Evolutionary conservation across 2,113 vertebrate genomes (phyloP).

Genomic region (Danionella cerebrum): DNA sequence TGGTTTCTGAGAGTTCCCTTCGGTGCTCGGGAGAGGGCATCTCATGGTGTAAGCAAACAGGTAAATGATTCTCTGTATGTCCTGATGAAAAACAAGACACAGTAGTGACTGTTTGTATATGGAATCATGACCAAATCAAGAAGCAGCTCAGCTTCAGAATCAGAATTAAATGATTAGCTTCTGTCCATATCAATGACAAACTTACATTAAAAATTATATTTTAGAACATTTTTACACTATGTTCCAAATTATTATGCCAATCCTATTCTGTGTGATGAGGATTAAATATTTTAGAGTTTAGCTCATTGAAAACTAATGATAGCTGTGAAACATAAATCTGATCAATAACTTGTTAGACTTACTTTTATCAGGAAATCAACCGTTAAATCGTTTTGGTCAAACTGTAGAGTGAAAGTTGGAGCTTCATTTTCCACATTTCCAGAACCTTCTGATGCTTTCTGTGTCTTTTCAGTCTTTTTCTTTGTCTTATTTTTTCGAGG

Average conservation of each 20-base stretch:
- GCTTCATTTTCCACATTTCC: constrained; percentile 50
- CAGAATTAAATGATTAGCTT: too few species aligned
- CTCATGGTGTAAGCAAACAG: constrained; percentile 76
- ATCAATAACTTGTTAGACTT: constrained; percentile 9
- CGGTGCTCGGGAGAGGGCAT: constrained; percentile 53
- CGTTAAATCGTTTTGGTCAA: constrained; percentile 65
- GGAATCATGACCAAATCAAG: too few species aligned
- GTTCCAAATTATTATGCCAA: too few species aligned
- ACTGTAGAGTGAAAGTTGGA: constrained; percentile 50
- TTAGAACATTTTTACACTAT: too few species aligned
- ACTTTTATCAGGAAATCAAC: constrained; percentile 78
- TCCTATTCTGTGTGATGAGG: too few species aligned
- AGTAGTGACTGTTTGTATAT: too few species aligned
- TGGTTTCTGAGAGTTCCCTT: constrained; percentile 53
- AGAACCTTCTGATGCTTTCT: constrained; percentile 31
- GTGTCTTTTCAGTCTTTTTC: constrained; percentile 31
- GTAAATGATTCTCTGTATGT: constrained; percentile 74
- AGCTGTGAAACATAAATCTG: too few species aligned
- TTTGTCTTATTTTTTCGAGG: constrained; percentile 47
- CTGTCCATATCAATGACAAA: too few species aligned
- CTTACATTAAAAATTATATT: too few species aligned
- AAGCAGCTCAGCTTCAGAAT: too few species aligned
- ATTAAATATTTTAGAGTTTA: too few species aligned
- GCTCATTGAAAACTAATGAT: too few species aligned
- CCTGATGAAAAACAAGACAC: constrained; percentile 54